Evolutionary conservation across 2,113 vertebrate species (phyloP), one percentile per base, ranked within the genome.

Genomic region (Ictalurus punctatus): DNA sequence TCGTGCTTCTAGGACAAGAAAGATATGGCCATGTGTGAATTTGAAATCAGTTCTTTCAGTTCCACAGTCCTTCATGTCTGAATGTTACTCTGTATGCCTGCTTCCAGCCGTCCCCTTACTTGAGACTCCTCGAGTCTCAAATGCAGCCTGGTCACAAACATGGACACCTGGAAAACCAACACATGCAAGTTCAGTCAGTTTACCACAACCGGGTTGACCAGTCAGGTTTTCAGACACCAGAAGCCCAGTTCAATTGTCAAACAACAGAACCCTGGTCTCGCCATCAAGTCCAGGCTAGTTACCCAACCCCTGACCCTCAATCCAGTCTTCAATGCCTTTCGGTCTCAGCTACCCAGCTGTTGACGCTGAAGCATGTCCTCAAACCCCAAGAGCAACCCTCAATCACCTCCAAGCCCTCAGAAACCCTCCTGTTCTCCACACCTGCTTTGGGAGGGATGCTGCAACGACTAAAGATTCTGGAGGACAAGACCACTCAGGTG

Each of bases 401-500:
- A 7, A 7, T 48, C 40, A 14, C 19, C 2, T 59, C 54, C 0
- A 74, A 65, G 13, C 80, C 76, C 30, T 81, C 83, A 17, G 82
- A 90, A 54, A 59, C 40, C 52, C 59, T 19, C 19, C 48, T 34
- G 1, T 4, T 65, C 30, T 80, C 71, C 85, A 93, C 95, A 0
- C 93, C 94, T 92, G 95, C 94, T 16, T 93, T 96, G 44, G 95
- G 96, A 5, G 95, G 96, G 89, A 95, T 94, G 89, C 94, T 96
- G 86, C 93, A 92, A 74, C 95, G 96, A 71, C 95, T 97, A 76
- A 96, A 97, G 89, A 92, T 94, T 44, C 95, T 97, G 86, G 96
- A 97, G 65, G 96, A 96, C 73, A 95, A 95, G 83, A 92, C 94
- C 87, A 93, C 95, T 73, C 96, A 99, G 98, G 98, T 99, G 97